phyloP scores from a whole-genome alignment of 2,797 vertebrate genomes.

The Manis pentadactyla region DNA sequence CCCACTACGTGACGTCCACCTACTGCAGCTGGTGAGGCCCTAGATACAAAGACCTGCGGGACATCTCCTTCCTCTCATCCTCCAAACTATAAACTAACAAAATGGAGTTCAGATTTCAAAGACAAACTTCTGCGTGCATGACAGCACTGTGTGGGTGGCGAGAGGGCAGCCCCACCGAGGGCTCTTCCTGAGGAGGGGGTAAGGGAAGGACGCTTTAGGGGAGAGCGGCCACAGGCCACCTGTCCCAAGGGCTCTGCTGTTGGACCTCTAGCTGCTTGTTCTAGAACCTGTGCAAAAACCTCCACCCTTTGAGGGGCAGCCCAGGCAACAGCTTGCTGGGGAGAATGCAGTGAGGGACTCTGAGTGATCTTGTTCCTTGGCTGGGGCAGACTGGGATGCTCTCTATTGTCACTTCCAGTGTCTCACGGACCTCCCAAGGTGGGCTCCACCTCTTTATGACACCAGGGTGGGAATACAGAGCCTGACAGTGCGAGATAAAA shows the following conservation, averaged over 20 bases:
- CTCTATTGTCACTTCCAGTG: background rate
- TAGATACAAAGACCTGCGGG: background rate
- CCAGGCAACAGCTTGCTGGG: background rate
- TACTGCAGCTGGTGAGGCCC: too few species aligned
- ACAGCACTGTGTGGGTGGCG: too few species aligned
- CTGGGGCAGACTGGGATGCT: background rate
- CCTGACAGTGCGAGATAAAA: background rate
- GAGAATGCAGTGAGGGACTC: background rate
- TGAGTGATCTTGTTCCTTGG: background rate
- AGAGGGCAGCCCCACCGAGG: background rate
- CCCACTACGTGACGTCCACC: too few species aligned
- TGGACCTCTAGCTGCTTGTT: background rate
- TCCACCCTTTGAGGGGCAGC: background rate
- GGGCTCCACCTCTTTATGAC: background rate
- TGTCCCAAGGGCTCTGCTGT: background rate
- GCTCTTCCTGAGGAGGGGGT: background rate
- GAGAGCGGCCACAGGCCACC: accelerated
- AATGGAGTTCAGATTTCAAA: background rate
- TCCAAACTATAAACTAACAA: background rate
- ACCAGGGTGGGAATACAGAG: background rate
- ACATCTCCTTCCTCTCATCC: background rate
- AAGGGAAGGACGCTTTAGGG: background rate
- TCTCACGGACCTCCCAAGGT: background rate
- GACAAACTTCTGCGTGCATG: background rate
- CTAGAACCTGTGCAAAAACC: background rate